These are phyloP conservation scores for Pangasianodon hypophthalmus DNA, from an alignment of 2,113 vertebrate genomes.

Conservation along the genomic window DNA sequence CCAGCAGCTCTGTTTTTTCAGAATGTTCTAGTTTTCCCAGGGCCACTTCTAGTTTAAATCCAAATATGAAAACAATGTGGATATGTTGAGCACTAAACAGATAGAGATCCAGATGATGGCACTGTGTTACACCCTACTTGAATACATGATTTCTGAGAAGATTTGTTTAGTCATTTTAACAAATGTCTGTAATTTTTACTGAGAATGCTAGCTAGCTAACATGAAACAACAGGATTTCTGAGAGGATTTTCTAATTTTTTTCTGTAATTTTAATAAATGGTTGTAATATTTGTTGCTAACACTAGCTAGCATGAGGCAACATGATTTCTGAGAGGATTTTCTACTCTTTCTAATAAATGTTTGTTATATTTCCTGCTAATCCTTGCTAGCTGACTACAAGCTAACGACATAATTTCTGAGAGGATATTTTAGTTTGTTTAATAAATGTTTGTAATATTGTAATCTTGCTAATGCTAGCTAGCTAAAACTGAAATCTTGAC, in stretches of 20 bases:
- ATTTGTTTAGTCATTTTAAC: not conserved
- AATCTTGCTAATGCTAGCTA: not conserved
- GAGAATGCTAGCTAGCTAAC: not conserved
- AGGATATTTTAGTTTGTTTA: not conserved
- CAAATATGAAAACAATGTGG: not conserved
- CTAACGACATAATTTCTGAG: not conserved
- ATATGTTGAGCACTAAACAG: not conserved
- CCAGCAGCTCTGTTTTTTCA: not conserved
- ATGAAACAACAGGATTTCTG: not conserved
- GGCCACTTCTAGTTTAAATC: not conserved
- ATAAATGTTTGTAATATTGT: not conserved
- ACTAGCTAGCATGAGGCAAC: not conserved
- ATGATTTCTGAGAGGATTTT: not conserved
- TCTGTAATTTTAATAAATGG: not conserved
- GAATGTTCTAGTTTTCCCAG: not conserved
- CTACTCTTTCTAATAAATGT: not conserved
- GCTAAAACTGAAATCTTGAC: not conserved
- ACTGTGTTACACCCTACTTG: not conserved
- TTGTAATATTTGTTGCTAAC: not conserved
- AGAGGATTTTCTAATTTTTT: not conserved
- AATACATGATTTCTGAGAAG: not conserved
- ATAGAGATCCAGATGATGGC: not conserved
- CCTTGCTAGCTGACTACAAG: not conserved
- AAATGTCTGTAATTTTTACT: not conserved
- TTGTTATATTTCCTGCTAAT: not conserved